Evolutionary conservation across 2,888 invertebrate species (phyloP), one percentile per base, ranked within the genome.

Genomic region (Megaustenia siamemsis): DNA sequence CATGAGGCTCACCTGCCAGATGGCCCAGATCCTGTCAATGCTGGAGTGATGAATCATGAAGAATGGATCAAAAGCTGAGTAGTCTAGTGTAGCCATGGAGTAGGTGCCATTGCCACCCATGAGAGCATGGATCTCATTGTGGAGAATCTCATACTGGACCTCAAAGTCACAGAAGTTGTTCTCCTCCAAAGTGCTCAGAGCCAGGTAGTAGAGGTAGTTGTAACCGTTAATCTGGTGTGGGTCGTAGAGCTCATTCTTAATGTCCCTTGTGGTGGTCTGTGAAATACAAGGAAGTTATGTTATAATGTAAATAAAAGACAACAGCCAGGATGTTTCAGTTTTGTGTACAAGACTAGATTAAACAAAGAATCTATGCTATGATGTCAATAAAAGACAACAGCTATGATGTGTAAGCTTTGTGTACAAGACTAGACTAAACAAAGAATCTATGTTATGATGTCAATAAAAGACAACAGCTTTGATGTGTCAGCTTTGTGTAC

Each of bases 31-130:
- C 83, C 87, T 86, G 84, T 88, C 88, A 38, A 88, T 60, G 78
- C 87, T 87, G 38, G 87, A 82, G 49, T 88, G 88, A 45, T 87
- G 87, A 28, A 88, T 82, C 84, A 87, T 85, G 83, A 88, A 88
- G 69, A 88, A 78, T 6, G 88, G 88, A 75, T 88, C 88, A 68
- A 84, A 88, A 21, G 88, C 88, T 35, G 87, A 86, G 76, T 83
- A 88, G 35, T 86, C 86, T 68, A 88, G 76, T 15, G 87, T 87
- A 21, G 88, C 78, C 88, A 88, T 87, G 24, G 87, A 85, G 84
- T 82, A 86, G 6, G 69, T 82, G 66, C 69, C 56, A n/a, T 21
- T 56, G n/a, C 88, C 88, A 21, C 88, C 88, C 2, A 88, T 76
- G 43, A 84, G 83, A 60, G 73, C 83, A 82, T 88, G 88, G 32